These are phyloP conservation scores for Epinephelus lanceolatus DNA, from an alignment of 2,113 vertebrate genomes.

Conservation along the genomic window DNA sequence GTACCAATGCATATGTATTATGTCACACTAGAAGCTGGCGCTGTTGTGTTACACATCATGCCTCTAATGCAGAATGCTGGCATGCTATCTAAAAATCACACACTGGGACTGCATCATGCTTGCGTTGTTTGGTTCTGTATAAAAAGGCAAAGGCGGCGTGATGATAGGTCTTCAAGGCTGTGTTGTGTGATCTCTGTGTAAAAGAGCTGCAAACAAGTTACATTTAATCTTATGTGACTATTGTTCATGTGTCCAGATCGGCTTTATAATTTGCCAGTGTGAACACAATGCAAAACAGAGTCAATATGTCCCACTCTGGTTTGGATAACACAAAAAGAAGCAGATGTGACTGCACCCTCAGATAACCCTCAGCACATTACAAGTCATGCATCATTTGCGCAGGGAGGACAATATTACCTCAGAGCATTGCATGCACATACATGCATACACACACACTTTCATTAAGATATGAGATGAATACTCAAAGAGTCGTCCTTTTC, in stretches of 20 bases:
- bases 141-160: too few relatives aligned
- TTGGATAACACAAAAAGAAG: conserved; percentile 5
- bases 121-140: too few relatives aligned
- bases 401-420: conserved; percentile 32
- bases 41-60: too few relatives aligned
- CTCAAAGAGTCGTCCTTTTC: conserved; percentile 25
- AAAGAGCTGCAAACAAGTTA: neutral
- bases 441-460: neutral
- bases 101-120: too few relatives aligned
- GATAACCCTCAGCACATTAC: conserved; percentile 32
- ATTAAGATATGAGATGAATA: conserved; percentile 36
- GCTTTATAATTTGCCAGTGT: neutral
- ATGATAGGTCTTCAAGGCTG: too few relatives aligned
- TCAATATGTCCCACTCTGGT: neutral
- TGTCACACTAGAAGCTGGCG: too few relatives aligned
- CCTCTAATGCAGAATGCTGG: too few relatives aligned
- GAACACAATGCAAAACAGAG: neutral
- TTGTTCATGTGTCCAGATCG: neutral
- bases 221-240: neutral
- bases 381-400: conserved; percentile 30
- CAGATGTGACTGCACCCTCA: conserved; percentile 39
- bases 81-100: too few relatives aligned
- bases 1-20: too few relatives aligned
- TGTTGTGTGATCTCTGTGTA: too few relatives aligned
- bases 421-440: neutral